A percentile compares a stretch with the other conserved stretches of the same genome.
Evolutionary conservation across 2,888 invertebrate genomes (phyloP).

Genomic region (Agrotis clavis): DNA sequence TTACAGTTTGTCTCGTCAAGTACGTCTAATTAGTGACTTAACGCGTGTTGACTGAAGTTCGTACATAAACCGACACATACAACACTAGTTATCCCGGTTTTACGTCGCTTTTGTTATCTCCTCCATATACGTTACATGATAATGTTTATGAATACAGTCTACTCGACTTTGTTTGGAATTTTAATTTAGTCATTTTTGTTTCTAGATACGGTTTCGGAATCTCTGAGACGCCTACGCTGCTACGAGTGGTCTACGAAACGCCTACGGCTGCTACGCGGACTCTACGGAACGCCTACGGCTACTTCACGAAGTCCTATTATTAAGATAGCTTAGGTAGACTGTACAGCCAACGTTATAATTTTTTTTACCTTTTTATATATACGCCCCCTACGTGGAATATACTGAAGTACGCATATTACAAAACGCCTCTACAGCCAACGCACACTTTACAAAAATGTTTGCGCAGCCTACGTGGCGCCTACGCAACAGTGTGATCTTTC

Average conservation of each 20-base stretch:
- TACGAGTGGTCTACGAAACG: background rate
- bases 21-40: constrained; percentile 63
- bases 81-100: constrained; percentile 41
- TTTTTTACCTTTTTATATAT: too few species aligned
- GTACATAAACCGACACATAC: constrained; percentile 48
- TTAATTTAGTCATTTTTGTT: background rate
- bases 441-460: background rate
- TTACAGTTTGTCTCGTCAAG: constrained; percentile 61
- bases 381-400: background rate
- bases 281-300: background rate
- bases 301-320: too few species aligned
- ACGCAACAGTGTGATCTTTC: background rate
- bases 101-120: constrained; percentile 47
- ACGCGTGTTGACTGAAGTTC: constrained; percentile 60
- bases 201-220: background rate
- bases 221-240: background rate
- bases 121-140: constrained; percentile 11
- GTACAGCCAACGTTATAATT: too few species aligned
- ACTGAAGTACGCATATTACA: background rate
- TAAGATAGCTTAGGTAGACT: too few species aligned
- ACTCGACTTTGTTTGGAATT: constrained; percentile 16
- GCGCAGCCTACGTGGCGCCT: background rate
- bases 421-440: background rate
- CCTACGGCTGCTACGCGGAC: background rate
- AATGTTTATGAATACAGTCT: constrained; percentile 18